Base-by-base conservation (phyloP, 2,113 vertebrate species). In the Rhizomys pruinosus region DNA sequence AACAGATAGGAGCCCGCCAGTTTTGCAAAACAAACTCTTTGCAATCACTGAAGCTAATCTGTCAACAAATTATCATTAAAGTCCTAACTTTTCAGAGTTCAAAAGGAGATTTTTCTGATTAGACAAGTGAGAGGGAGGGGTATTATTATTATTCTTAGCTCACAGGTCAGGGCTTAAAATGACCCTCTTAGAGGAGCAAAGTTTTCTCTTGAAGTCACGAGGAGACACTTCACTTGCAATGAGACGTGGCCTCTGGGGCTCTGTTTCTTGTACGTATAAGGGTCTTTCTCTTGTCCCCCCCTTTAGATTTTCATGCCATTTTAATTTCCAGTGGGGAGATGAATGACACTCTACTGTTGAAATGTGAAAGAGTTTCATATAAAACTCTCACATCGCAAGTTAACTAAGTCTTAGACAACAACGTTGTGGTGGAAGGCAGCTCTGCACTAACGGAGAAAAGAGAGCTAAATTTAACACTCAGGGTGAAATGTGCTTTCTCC, bases 31-130 rank as follows among this genome's bases (percentile, higher is more conserved):
- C 97, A 96, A 97, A 98, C 97, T 95, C 97, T 94, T 22, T 78
- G 90, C 92, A 96, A 98, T 96, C 97, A 93, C 93, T 87, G 81
- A 64, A 86, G 96, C 92, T 97, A 92, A 98, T 96, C 96, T 97
- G 97, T 98, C 97, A 98, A 97, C 96, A 98, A 98, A 97, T 96
- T 97, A 97, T 92, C 97, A 97, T 97, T 97, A 95, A 97, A 98
- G 96, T 92, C 96, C 91, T 96, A 97, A 84, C 97, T 97, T 93
- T 97, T 96, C 78, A 97, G 98, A 97, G 93, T 97, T 98, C 96
- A 97, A 96, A 97, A 96, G 92, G 93, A 94, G 92, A 91, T 63
- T 95, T 96, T 66, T 47, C 42, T 96, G 86, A 95, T 95, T 94
- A 97, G 95, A 96, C 92, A 95, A 97, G 94, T 95, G 93, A 96